Conservation (phyloP, 2,888 invertebrate genomes). For the Drosophila parthenogenetica region DNA sequence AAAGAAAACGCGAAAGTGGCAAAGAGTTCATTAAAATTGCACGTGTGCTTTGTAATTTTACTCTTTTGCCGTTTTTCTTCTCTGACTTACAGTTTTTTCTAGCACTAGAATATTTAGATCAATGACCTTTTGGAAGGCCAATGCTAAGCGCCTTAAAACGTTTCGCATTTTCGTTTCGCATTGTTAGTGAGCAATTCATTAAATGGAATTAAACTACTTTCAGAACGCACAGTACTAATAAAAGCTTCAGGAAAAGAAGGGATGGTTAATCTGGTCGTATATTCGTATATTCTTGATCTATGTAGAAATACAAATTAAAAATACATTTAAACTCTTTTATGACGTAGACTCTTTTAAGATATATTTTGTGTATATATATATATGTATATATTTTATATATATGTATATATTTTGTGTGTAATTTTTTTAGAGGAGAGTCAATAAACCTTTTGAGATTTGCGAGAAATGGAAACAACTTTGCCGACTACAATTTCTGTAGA, state of each 20-base stretch:
- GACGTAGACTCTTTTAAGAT: not conserved
- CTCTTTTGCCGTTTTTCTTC: slow-evolving; percentile 3
- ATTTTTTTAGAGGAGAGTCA: too few species aligned
- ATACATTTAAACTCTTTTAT: too few species aligned
- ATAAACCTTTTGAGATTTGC: not conserved
- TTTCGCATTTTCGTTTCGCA: not conserved
- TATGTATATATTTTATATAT: too few species aligned
- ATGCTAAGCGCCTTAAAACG: slow-evolving; percentile 20
- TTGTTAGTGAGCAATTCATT: slow-evolving; percentile 12
- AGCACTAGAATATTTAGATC: slow-evolving; percentile 10
- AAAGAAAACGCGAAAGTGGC: slow-evolving; percentile 18
- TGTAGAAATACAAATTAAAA: too few species aligned
- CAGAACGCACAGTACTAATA: not conserved
- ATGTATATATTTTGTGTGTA: too few species aligned
- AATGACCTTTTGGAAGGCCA: slow-evolving; percentile 53
- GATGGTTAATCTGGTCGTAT: not conserved
- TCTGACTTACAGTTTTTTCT: slow-evolving; percentile 7
- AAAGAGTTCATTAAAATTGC: slow-evolving; percentile 24
- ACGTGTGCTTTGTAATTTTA: slow-evolving; percentile 22
- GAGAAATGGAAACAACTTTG: not conserved
- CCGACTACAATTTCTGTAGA: not conserved
- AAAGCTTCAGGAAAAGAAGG: not conserved
- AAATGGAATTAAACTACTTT: not conserved
- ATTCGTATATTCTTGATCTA: not conserved
- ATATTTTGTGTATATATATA: too few species aligned